A percentile compares a stretch with the other conserved stretches of the same genome.
Conservation (phyloP, 2,113 vertebrate genomes). For the Stigmatopora argus region DNA sequence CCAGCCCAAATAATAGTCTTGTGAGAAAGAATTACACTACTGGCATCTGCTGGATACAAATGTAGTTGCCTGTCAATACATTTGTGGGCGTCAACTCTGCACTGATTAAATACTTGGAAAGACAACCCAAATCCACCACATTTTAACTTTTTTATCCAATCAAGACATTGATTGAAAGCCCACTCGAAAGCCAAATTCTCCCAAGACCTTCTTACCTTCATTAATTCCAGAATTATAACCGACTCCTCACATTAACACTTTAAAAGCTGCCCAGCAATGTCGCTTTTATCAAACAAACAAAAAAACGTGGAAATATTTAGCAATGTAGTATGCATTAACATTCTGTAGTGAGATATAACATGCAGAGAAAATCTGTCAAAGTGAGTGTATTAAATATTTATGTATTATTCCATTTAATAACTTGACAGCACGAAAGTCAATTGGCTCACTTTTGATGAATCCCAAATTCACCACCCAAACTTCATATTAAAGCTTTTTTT, state of each 20-base stretch:
- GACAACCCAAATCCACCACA: too few relatives aligned
- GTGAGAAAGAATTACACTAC: conserved; percentile 20
- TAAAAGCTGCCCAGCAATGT: conserved; percentile 22
- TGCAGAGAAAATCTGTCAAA: neutral
- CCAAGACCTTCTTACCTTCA: conserved; percentile 58
- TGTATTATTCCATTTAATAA: neutral
- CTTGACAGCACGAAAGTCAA: neutral
- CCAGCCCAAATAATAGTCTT: neutral
- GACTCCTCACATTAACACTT: neutral
- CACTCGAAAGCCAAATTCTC: conserved; percentile 19
- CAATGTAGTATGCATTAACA: neutral
- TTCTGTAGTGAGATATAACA: neutral
- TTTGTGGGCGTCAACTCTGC: neutral
- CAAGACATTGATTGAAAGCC: neutral
- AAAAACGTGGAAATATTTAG: neutral
- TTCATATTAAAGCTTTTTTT: neutral
- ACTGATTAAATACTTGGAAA: neutral
- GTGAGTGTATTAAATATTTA: neutral
- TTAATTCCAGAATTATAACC: conserved; percentile 51
- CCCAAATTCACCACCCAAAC: neutral
- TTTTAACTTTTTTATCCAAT: neutral
- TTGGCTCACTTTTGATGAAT: neutral
- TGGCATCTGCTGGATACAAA: conserved; percentile 44
- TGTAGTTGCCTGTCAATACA: neutral
- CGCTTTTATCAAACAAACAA: neutral